phyloP scores from a whole-genome alignment of 2,113 vertebrate species.

The Saguinus midas region DNA sequence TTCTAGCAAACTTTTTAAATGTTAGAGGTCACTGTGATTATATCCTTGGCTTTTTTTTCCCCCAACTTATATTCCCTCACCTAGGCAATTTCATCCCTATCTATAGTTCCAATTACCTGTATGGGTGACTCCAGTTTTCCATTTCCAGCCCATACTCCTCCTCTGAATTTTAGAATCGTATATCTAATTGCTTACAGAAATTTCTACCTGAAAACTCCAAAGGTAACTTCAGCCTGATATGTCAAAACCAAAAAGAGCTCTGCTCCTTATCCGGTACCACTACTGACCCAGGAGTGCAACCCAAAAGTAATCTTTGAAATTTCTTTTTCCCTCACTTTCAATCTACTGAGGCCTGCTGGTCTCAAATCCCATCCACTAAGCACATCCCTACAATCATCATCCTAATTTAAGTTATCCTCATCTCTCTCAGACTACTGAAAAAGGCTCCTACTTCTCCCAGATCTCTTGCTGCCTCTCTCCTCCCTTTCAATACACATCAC shows the following conservation, averaged over 20 bases:
- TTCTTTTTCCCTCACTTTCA: neutral
- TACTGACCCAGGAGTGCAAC: neutral
- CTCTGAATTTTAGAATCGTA: neutral
- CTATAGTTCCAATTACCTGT: neutral
- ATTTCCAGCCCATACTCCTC: neutral
- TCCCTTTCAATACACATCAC: neutral
- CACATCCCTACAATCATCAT: neutral
- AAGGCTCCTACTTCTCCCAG: neutral
- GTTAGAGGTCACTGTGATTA: neutral
- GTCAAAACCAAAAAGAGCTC: neutral
- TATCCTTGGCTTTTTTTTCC: neutral
- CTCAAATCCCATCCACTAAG: neutral
- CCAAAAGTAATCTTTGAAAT: neutral
- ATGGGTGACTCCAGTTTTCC: neutral
- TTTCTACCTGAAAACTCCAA: neutral
- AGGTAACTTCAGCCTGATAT: neutral
- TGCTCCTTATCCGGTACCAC: neutral
- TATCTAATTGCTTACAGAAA: conserved; percentile 10
- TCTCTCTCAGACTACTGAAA: neutral
- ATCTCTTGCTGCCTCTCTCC: neutral
- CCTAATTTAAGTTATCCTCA: neutral
- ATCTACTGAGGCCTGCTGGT: neutral
- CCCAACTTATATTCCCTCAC: neutral
- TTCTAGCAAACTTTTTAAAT: neutral
- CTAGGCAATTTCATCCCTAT: neutral